Evolutionary conservation across 1,140 invertebrate genomes (phyloP).

Genomic region (Polypedilum vanderplanki): DNA sequence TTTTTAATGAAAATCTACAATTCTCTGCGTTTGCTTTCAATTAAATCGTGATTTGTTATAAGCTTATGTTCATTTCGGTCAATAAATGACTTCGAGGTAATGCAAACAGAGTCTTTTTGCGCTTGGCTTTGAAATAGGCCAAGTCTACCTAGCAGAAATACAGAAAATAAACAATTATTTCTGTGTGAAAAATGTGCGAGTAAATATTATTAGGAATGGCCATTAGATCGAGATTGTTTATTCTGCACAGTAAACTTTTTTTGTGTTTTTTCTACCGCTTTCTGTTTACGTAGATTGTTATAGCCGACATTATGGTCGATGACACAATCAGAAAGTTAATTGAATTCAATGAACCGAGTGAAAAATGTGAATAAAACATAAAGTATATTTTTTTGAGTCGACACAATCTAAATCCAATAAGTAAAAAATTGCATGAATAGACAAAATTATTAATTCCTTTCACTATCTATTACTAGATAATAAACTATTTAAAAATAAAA

Average conservation of each 20-base stretch:
- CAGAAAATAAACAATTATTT: neutral
- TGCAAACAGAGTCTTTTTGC: too few species aligned
- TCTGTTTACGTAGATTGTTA: too few species aligned
- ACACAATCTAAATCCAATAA: too few species aligned
- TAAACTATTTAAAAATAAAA: neutral
- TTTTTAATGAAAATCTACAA: neutral
- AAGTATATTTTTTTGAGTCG: too few species aligned
- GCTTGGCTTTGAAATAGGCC: too few species aligned
- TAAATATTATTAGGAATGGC: neutral
- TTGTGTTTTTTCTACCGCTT: too few species aligned
- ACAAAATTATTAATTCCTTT: too few species aligned
- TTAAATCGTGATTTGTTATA: constrained; percentile 3
- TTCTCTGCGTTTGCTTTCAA: neutral
- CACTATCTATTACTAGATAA: too few species aligned
- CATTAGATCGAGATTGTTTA: too few species aligned
- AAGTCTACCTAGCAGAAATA: too few species aligned
- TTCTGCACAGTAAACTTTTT: too few species aligned
- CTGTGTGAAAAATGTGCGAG: neutral
- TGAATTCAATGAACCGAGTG: constrained; percentile 22
- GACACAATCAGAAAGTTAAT: constrained; percentile 21
- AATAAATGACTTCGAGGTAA: neutral
- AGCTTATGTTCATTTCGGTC: constrained; percentile 1
- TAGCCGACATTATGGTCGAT: neutral
- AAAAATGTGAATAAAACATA: neutral
- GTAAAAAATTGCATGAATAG: too few species aligned